Evolutionary conservation across 2,113 vertebrate genomes (phyloP).

Genomic region (Protomyctophum bolini): DNA sequence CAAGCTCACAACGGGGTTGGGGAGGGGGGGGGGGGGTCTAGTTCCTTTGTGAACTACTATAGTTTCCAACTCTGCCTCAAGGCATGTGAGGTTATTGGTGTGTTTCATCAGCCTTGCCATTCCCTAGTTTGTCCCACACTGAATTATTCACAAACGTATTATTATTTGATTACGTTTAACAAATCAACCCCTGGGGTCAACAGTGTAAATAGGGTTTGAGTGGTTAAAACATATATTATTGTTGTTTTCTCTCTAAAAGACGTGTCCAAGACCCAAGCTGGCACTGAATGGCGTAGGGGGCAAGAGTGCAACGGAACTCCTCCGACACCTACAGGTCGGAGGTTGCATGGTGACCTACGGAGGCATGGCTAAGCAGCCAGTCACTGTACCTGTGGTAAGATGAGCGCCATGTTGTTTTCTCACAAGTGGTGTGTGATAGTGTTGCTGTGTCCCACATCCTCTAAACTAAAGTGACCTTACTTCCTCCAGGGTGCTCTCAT

Average conservation of each 20-base stretch:
- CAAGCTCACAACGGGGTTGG: no score
- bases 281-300: constrained; percentile 95
- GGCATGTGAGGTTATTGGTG: no score
- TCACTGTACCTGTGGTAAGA: constrained; percentile 90
- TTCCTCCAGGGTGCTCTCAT: constrained; percentile 89
- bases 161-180: no score
- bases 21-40: no score
- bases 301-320: constrained; percentile 91
- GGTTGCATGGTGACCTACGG: constrained; percentile 97
- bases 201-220: no score
- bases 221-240: no score
- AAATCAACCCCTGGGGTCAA: no score
- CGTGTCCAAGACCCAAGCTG: constrained; percentile 83
- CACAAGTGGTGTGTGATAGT: background rate
- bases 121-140: no score
- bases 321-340: constrained; percentile 86
- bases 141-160: no score
- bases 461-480: background rate
- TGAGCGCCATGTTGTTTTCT: background rate
- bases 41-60: no score
- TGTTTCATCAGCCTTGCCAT: no score
- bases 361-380: constrained; percentile 95
- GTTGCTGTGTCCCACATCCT: background rate
- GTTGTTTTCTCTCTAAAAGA: constrained; percentile 69
- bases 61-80: no score